These are phyloP conservation scores for Dasysyrphus albostriatus DNA, from an alignment of 2,888 invertebrate genomes.

Conservation along the genomic window DNA sequence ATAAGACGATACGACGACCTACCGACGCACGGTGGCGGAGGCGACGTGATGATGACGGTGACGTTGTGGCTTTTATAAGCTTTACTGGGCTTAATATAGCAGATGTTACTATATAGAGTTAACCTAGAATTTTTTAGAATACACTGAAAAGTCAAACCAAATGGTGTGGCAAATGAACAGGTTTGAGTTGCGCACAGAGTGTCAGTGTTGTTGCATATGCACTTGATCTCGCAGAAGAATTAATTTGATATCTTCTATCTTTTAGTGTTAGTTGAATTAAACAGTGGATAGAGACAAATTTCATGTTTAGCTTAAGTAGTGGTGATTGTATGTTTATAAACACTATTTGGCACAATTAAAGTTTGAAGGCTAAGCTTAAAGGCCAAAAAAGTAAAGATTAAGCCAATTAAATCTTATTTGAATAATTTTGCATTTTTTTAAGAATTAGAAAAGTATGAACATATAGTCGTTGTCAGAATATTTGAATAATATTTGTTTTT, in stretches of 20 bases:
- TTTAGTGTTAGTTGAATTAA: neutral
- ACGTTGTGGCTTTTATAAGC: neutral
- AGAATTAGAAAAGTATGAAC: neutral
- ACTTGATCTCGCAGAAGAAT: conserved; percentile 19
- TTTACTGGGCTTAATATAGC: conserved; percentile 16
- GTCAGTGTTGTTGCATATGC: conserved; percentile 3
- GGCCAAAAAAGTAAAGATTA: neutral
- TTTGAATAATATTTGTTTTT: no score
- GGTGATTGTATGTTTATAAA: neutral
- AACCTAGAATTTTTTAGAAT: conserved; percentile 57
- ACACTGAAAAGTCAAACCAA: conserved; percentile 19
- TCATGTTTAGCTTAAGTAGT: neutral
- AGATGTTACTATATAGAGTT: conserved; percentile 47
- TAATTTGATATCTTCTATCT: conserved; percentile 1
- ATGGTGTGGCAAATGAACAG: conserved; percentile 37
- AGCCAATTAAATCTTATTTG: neutral
- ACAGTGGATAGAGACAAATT: neutral
- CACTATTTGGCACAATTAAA: neutral
- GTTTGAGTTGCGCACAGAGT: conserved; percentile 12
- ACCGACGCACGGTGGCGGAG: no score
- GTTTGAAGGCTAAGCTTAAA: conserved; percentile 2
- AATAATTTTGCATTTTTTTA: neutral
- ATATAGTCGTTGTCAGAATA: neutral
- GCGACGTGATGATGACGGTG: neutral
- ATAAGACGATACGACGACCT: neutral